Base-by-base conservation (phyloP, 2,113 vertebrate species). In the Labeo catla region DNA sequence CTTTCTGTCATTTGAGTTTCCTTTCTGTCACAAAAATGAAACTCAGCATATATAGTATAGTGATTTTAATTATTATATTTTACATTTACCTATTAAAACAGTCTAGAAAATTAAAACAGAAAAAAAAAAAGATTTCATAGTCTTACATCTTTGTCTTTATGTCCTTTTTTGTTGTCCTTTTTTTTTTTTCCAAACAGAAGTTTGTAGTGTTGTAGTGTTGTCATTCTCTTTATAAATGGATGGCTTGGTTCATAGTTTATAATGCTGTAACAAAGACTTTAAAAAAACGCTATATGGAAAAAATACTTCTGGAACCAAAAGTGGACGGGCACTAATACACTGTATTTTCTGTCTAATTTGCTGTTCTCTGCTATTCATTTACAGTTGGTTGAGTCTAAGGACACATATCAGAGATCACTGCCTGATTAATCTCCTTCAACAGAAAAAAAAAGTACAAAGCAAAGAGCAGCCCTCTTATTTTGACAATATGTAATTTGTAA, bases 401-500 rank as follows among this genome's bases (percentile, higher is more conserved):
- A 9, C 4, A 49, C 59, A 16, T 57, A 63, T 80, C 39, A 81
- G 59, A 66, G 79, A 81, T 66, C 43, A 65, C 79, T 65, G 59
- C 43, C 79, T 66, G 59, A 81, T 49, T 81, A 49, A 81, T 66
- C n/a, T 28, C n/a, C 43, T 65, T 81, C 59, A 65, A 49, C 73
- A 76, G n/a, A 49, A 49, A 81, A 57, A 74, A 52, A 78, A 36
- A 63, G 59, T 34, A 66, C 79, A 65, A 81, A 81, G 43, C 43
- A 34, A 65, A 49, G 9, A 47, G 15, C 43, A 19, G 43, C 8
- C 2, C 73, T 49, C 59, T 81, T 81, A 43, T 81, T 80, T 80
- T 47, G 78, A 49, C 39, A 61, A 52, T 15, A n/a, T 23, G 13
- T 49, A 13, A 81, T 81, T 81, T 49, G 59, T 66, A 65, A 66